Base-by-base conservation (phyloP, 1,140 invertebrate genomes). In the Vanessa tameamea region DNA sequence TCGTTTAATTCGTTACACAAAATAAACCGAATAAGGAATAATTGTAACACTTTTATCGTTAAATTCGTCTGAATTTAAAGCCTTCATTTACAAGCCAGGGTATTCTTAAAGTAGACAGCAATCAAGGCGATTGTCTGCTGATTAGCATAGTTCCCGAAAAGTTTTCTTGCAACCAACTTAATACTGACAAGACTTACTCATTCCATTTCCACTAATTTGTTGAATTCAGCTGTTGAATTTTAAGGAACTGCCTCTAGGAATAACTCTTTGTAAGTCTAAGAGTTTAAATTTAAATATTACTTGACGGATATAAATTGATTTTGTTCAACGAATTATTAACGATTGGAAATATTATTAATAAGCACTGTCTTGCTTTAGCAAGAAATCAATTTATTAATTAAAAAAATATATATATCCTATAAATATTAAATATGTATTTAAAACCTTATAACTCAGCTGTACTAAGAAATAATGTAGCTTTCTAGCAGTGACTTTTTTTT, bases 131-230 rank as follows among this genome's bases (percentile, higher is more conserved):
- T 72, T 79, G 78, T 79, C 78, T 72, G 43, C 48, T 74, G 66
- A 79, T 79, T 79, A 79, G 75, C 78, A 79, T 77, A 79, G 72
- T 79, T 79, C 51, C 69, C 69, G 57, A 65, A 74, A 77, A 79
- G 69, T 79, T 79, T 57, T 66, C 71, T 70, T 64, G 64, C 57
- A 73, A 69, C 64, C 69, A 74, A 79, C 72, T 79, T 75, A 76
- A 74, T 76, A 69, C 75, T 72, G 57, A 64, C 77, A 76, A 70
- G 67, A 70, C 74, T 74, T 68, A 79, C 72, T 74, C 74, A 69
- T 76, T 76, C 74, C 59, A 69, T 73, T 64, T 72, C 59, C 66
- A 15, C 65, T 72, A 76, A 79, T 76, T 76, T 72, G 68, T 65
- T 72, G 65, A 70, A 79, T 76, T 76, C 75, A 79, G 68, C 59